phyloP scores from a whole-genome alignment of 2,113 vertebrate species.

The Pardalotus punctatus region DNA sequence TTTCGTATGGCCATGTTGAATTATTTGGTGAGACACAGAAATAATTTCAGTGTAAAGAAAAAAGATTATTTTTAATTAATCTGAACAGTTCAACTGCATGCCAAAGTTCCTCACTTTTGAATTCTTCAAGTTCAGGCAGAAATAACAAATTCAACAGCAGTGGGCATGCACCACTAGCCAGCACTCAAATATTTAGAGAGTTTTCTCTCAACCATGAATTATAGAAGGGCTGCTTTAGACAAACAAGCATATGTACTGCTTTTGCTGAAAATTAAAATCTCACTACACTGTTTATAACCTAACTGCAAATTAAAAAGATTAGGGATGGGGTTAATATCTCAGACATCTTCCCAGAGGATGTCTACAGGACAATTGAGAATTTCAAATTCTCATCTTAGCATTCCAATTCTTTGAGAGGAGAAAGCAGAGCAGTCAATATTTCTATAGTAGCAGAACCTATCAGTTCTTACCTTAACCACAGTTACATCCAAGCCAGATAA shows the following conservation, averaged over 20 bases:
- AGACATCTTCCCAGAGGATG: background rate
- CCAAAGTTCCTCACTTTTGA: background rate
- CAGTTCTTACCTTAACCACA: constrained; percentile 85
- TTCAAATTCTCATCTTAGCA: background rate
- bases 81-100: background rate
- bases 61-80: constrained; percentile 25
- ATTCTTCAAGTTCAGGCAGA: constrained; percentile 8
- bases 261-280: constrained; percentile 1
- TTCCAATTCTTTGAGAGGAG: background rate
- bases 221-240: background rate
- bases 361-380: background rate
- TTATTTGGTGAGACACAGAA: background rate
- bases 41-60: background rate
- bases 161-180: background rate
- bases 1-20: background rate
- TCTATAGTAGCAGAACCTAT: background rate
- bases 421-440: background rate
- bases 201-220: background rate
- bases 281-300: background rate
- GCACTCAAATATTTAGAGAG: background rate
- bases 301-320: background rate
- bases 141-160: background rate
- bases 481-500: constrained; percentile 92
- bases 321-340: background rate
- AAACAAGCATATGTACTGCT: background rate